phyloP scores from a whole-genome alignment of 2,113 vertebrate species.

The Gavia stellata region DNA sequence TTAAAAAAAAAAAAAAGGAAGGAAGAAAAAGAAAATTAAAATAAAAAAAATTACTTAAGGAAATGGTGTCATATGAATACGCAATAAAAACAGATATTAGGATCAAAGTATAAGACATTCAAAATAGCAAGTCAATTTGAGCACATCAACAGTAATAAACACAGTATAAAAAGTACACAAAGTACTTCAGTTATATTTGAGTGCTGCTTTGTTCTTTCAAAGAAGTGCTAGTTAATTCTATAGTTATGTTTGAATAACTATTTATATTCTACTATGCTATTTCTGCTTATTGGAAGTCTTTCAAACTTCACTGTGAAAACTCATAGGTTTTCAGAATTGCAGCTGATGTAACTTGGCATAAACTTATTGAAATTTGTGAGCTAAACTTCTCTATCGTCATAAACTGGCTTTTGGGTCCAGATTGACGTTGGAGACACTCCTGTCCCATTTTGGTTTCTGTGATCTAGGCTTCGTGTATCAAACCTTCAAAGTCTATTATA shows the following conservation, averaged over 20 bases:
- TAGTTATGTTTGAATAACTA: background rate
- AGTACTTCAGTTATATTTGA: background rate
- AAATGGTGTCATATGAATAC: background rate
- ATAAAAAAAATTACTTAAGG: background rate
- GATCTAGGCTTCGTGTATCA: background rate
- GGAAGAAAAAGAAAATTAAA: background rate
- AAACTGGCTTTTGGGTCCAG: background rate
- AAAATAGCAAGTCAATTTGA: background rate
- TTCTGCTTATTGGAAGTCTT: background rate
- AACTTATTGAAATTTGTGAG: background rate
- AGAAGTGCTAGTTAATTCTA: background rate
- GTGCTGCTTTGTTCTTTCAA: background rate
- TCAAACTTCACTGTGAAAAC: background rate
- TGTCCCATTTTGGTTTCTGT: background rate
- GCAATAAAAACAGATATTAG: background rate
- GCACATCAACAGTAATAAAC: background rate
- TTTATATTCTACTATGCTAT: background rate
- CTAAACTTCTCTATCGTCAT: background rate
- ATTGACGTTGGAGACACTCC: background rate
- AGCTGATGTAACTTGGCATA: background rate
- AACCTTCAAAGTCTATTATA: background rate
- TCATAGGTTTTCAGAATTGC: background rate
- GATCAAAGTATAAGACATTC: background rate
- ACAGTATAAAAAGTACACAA: background rate
- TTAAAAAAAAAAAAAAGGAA: background rate